A percentile compares a stretch with the other conserved stretches of the same genome.
phyloP scores from a whole-genome alignment of 1,140 invertebrate species.

The Cotesia vestalis region DNA sequence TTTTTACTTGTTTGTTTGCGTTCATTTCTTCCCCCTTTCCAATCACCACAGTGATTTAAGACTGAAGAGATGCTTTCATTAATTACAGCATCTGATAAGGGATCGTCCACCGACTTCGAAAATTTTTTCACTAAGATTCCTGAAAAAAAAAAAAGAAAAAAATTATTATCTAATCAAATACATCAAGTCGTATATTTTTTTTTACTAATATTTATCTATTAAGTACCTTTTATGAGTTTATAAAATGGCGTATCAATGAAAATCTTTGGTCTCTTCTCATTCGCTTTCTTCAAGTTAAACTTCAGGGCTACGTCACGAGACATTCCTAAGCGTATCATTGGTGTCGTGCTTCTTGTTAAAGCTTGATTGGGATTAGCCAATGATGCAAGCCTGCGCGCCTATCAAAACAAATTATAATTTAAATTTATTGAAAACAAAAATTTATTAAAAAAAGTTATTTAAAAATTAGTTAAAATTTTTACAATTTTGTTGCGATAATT shows the following conservation, averaged over 20 bases:
- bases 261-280: background rate
- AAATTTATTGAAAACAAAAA: background rate
- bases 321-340: background rate
- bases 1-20: no score
- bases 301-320: background rate
- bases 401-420: background rate
- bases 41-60: no score
- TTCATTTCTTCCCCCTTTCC: no score
- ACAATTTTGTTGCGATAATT: constrained; percentile 9
- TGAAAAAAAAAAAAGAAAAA: no score
- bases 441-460: background rate
- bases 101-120: no score
- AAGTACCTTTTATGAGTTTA: constrained; percentile 1
- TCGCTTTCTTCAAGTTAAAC: background rate
- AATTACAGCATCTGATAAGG: no score
- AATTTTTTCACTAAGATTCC: no score
- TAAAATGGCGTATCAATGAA: background rate
- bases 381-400: background rate
- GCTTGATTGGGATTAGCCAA: background rate
- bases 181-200: no score
- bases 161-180: no score
- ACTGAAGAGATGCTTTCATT: no score
- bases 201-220: background rate
- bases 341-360: background rate
- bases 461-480: background rate